Evolutionary conservation across 2,113 vertebrate genomes (phyloP), one percentile per base, ranked within the genome.

Genomic region (Cygnus buccinator): DNA sequence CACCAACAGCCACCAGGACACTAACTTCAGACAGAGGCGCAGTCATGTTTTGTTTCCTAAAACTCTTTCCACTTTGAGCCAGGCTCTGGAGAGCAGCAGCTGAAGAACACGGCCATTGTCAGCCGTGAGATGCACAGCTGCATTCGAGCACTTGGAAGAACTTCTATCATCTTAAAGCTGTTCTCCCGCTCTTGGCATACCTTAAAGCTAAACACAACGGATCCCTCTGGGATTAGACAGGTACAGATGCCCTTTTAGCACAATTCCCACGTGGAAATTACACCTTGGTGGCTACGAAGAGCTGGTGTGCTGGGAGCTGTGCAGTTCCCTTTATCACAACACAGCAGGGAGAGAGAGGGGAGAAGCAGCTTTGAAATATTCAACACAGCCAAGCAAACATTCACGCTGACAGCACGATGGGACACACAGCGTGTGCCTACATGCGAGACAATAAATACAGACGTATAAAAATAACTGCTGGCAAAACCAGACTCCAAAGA

Each of bases 201-300:
- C 39, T 74, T 68, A 54, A 65, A 82, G 54, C 61, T 57, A 63
- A 92, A 58, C 1, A 92, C 84, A 90, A 35, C 55, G 74, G 58
- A 92, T 91, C 67, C 1, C 33, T 61, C 62, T 52, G 50, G 76
- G 75, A 95, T 95, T 91, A 85, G 85, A 65, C 8, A 41, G 84
- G 28, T 52, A 87, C 78, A 94, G 39, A 61, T 74, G 50, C 63
- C 77, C 55, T 62, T 58, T 29, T 28, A 59, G 71, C 62, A 50
- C 3, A 33, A 75, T 68, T 87, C 89, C 91, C 89, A 77, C 20
- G 10, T 19, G 35, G 19, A 95, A 92, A 37, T 63, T 46, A 43
- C 13, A 68, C 33, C 57, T n/a, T 33, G n/a, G 71, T 31, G 35
- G 31, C 31, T 93, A n/a, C 21, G 23, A 50, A 83, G 54, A 82